phyloP scores from a whole-genome alignment of 2,797 vertebrate genomes.

The Netta rufina region DNA sequence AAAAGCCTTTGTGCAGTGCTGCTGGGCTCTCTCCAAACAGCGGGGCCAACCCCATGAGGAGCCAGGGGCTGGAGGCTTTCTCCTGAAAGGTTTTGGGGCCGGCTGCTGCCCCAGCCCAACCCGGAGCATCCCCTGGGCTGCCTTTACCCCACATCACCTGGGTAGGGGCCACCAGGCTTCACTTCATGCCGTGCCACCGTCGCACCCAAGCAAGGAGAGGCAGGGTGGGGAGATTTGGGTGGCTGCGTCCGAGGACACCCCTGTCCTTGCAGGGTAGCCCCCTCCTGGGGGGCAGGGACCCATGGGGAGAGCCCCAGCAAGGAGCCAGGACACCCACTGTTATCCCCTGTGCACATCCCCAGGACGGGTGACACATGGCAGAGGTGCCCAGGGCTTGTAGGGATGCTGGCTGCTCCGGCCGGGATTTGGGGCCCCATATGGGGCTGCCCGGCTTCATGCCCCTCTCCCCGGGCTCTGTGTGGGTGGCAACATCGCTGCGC shows the following conservation, averaged over 20 bases:
- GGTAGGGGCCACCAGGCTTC: rapidly evolving
- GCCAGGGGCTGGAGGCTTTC: background rate
- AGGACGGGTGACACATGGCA: background rate
- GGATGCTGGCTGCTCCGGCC: background rate
- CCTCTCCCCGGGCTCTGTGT: rapidly evolving
- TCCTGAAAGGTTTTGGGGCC: background rate
- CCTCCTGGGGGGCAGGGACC: rapidly evolving
- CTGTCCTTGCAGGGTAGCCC: background rate
- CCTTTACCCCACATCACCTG: background rate
- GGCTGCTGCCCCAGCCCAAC: background rate
- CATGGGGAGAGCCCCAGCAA: rapidly evolving
- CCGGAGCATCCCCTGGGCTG: rapidly evolving
- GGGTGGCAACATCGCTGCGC: background rate
- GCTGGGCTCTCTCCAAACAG: background rate
- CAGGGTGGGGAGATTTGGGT: rapidly evolving
- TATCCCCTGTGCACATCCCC: rapidly evolving
- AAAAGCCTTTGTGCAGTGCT: background rate
- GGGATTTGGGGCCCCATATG: background rate
- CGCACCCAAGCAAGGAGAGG: background rate
- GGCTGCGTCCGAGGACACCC: background rate
- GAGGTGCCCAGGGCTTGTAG: background rate
- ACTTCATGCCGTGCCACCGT: background rate
- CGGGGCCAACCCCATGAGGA: background rate
- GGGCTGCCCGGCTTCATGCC: background rate
- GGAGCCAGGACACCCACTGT: rapidly evolving